Evolutionary conservation across 1,140 invertebrate species (phyloP), one percentile per base, ranked within the genome.

Genomic region (Apocrypta bakeri): DNA sequence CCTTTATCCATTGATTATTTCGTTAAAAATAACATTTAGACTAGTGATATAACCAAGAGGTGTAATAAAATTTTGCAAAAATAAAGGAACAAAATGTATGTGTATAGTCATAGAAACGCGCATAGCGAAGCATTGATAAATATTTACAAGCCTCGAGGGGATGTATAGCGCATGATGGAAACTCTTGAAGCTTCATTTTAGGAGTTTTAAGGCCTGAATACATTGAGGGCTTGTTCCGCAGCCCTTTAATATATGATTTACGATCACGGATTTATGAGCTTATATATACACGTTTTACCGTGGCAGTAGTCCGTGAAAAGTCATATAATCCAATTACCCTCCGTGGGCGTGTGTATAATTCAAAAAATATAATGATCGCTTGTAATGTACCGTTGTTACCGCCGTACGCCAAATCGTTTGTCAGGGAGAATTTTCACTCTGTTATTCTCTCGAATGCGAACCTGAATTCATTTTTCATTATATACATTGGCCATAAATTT

Each of bases 381-480:
- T 37, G 33, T 37, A 37, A 37, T 37, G 33, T n/a, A n/a, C n/a
- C 33, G 33, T 2, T 9, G 33, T 21, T 56, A 6, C 48, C 21
- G 7, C 63, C 33, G 33, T 37, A 9, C n/a, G n/a, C n/a, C n/a
- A 27, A 25, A 17, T n/a, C 63, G 63, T 73, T 73, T 73, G 40
- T 73, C 21, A 4, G 17, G n/a, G n/a, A 11, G 8, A 48, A 48
- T 73, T 71, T 37, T 25, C 24, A 25, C 63, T 24, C 24, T 25
- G 31, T 29, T n/a, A 27, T 76, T 37, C 33, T 37, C 33, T 37
- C 33, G 9, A 37, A n/a, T 4, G 2, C 21, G 4, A 21, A n/a
- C 9, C 4, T 0, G 4, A 25, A 78, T 78, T 66, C 33, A 68
- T 78, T 78, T 78, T 68, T 78, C 75, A 78, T 78, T 77, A 42